phyloP scores from a whole-genome alignment of 2,113 vertebrate genomes.

The Solenodon paradoxus region DNA sequence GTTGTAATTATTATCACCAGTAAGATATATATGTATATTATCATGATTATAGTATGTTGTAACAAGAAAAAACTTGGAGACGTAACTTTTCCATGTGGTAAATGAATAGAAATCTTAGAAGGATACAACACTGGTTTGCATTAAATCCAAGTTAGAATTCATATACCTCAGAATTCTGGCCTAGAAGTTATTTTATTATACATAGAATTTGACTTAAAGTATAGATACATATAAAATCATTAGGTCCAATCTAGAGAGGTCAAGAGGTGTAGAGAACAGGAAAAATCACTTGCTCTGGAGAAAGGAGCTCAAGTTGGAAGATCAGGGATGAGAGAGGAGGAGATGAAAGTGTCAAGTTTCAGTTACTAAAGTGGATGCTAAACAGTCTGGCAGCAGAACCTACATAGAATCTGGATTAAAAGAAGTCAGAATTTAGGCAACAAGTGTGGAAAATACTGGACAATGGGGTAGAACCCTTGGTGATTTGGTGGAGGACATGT shows the following conservation, averaged over 20 bases:
- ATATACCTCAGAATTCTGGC: background rate
- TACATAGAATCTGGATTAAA: background rate
- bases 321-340: background rate
- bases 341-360: background rate
- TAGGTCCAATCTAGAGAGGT: background rate
- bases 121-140: background rate
- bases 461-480: too few species aligned
- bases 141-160: background rate
- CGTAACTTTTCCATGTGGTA: background rate
- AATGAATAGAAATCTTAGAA: background rate
- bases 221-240: background rate
- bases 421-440: background rate
- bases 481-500: too few species aligned
- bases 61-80: background rate
- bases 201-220: background rate
- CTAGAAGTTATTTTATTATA: background rate
- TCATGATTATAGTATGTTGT: background rate
- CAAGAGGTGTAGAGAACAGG: background rate
- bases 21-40: background rate
- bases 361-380: background rate
- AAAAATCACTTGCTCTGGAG: background rate
- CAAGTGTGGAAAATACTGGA: too few species aligned
- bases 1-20: background rate
- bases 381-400: background rate
- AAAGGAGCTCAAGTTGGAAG: background rate